phyloP scores from a whole-genome alignment of 2,113 vertebrate species.

The Asarcornis scutulata region DNA sequence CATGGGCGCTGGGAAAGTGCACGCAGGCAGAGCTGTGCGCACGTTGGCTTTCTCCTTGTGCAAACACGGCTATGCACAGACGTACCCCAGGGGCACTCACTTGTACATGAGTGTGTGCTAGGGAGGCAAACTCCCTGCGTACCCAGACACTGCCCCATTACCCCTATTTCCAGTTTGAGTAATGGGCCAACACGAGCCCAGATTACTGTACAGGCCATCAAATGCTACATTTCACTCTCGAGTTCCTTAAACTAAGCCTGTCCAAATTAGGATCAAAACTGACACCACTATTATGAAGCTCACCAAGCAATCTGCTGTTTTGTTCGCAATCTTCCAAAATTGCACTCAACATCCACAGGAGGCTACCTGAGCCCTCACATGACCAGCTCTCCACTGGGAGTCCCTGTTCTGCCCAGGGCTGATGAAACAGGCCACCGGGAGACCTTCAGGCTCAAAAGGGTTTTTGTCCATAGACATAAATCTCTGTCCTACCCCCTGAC shows the following conservation, averaged over 20 bases:
- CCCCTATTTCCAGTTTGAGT: background rate
- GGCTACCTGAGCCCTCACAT: background rate
- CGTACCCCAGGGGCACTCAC: background rate
- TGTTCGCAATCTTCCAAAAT: background rate
- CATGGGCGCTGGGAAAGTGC: conserved; percentile 22
- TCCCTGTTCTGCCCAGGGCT: background rate
- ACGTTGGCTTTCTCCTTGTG: background rate
- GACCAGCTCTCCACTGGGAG: background rate
- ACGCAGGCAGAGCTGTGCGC: background rate
- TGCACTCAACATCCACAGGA: background rate
- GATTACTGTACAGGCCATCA: background rate
- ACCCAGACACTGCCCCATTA: background rate
- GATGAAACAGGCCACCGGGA: background rate
- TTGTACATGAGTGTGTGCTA: background rate
- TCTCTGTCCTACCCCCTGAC: background rate
- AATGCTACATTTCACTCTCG: background rate
- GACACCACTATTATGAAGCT: background rate
- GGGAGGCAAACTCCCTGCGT: background rate
- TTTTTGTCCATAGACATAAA: background rate
- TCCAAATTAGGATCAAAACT: background rate
- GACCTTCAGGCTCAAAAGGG: background rate
- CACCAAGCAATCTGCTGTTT: background rate
- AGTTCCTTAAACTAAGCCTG: background rate
- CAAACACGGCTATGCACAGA: background rate
- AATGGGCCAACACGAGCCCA: background rate